These are phyloP conservation scores for Neofelis nebulosa DNA, from an alignment of 2,113 vertebrate species.

Conservation along the genomic window DNA sequence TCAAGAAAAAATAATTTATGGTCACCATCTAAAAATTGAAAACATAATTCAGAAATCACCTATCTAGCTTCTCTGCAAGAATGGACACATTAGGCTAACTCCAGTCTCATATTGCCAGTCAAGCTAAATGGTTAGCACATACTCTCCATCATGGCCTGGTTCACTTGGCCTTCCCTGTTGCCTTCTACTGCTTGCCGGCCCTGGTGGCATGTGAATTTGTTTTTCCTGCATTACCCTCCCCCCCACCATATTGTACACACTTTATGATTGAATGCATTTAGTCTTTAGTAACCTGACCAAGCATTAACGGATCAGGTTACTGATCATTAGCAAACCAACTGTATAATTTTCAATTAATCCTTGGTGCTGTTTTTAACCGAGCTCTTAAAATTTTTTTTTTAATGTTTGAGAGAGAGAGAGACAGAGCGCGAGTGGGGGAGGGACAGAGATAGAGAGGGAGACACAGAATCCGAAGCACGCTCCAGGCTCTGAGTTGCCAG, in stretches of 20 bases:
- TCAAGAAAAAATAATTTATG: neutral
- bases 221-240: rapidly evolving
- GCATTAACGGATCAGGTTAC: neutral
- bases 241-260: neutral
- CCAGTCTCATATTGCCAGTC: neutral
- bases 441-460: too few species aligned
- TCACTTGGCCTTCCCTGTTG: neutral
- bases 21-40: neutral
- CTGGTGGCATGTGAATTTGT: too few species aligned
- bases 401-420: too few species aligned
- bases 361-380: neutral
- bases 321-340: neutral
- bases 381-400: neutral
- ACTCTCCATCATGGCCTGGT: neutral
- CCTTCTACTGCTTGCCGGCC: too few species aligned
- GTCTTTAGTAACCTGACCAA: neutral
- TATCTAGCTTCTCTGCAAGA: neutral
- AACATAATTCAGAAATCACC: neutral
- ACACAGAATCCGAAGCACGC: too few species aligned
- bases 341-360: neutral
- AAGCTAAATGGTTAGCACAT: neutral
- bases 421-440: too few species aligned
- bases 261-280: neutral
- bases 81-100: neutral
- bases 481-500: too few species aligned